Evolutionary conservation across 1,140 invertebrate species (phyloP).

Genomic region (Euglossa dilemma): DNA sequence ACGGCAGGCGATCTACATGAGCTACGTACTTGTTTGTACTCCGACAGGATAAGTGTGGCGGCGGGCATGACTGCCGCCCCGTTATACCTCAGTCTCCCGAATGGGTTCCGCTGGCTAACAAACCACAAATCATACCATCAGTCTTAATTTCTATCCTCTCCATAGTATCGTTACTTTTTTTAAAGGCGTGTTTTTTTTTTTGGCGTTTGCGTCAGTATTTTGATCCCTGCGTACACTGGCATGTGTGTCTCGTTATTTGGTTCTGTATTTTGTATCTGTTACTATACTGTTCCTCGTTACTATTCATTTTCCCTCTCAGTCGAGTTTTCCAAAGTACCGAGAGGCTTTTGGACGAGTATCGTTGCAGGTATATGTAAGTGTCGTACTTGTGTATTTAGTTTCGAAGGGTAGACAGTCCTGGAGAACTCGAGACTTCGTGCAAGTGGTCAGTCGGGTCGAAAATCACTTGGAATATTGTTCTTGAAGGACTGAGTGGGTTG

Average conservation of each 20-base stretch:
- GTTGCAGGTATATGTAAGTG: not conserved
- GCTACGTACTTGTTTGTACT: slow-evolving; percentile 86
- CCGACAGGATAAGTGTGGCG: slow-evolving; percentile 84
- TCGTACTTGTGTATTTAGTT: not conserved
- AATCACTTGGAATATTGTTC: slow-evolving; percentile 4
- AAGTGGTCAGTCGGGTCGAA: not conserved
- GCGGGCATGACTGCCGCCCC: slow-evolving; percentile 81
- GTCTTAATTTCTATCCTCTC: slow-evolving; percentile 70
- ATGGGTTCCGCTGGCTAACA: slow-evolving; percentile 88
- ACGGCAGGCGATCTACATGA: slow-evolving; percentile 81
- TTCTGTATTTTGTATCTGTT: slow-evolving; percentile 6
- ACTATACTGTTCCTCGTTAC: not conserved
- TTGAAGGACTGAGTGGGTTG: not conserved
- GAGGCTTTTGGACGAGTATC: not conserved
- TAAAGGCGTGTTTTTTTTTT: slow-evolving; percentile 44
- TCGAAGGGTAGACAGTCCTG: not conserved
- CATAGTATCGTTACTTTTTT: slow-evolving; percentile 51
- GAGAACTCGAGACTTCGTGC: slow-evolving; percentile 11
- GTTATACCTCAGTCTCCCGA: slow-evolving; percentile 86
- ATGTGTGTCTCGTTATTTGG: slow-evolving; percentile 27
- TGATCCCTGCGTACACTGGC: slow-evolving; percentile 4
- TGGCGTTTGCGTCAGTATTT: slow-evolving; percentile 51
- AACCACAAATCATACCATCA: slow-evolving; percentile 83
- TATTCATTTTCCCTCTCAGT: not conserved
- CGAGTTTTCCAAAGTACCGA: not conserved